Conservation (phyloP, 1,140 invertebrate genomes). For the Arion vulgaris region DNA sequence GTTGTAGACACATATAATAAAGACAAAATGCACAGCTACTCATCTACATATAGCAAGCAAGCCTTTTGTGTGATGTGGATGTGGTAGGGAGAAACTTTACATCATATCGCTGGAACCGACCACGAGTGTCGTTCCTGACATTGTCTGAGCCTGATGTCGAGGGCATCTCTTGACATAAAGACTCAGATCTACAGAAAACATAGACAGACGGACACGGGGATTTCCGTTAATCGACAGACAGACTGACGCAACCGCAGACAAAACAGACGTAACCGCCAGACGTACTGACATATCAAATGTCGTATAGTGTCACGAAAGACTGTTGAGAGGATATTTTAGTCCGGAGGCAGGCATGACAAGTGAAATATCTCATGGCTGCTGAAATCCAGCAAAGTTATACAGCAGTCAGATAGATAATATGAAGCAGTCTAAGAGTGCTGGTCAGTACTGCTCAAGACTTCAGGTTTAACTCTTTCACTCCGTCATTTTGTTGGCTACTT, state of each 20-base stretch:
- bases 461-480: no score
- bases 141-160: background rate
- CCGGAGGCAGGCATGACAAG: background rate
- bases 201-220: background rate
- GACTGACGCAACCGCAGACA: slow-evolving; percentile 13
- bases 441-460: background rate
- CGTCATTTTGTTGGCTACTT: no score
- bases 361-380: background rate
- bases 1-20: no score
- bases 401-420: background rate
- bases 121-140: background rate
- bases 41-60: no score
- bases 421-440: background rate
- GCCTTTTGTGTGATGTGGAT: no score
- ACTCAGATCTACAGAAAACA: background rate
- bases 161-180: background rate
- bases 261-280: background rate
- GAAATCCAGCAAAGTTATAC: background rate
- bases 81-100: background rate
- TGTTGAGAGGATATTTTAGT: background rate
- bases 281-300: background rate
- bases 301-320: background rate
- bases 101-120: background rate
- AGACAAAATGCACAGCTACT: no score
- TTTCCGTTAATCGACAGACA: slow-evolving; percentile 8